phyloP scores from a whole-genome alignment of 2,888 invertebrate genomes.

The Lycophotia porphyrea region DNA sequence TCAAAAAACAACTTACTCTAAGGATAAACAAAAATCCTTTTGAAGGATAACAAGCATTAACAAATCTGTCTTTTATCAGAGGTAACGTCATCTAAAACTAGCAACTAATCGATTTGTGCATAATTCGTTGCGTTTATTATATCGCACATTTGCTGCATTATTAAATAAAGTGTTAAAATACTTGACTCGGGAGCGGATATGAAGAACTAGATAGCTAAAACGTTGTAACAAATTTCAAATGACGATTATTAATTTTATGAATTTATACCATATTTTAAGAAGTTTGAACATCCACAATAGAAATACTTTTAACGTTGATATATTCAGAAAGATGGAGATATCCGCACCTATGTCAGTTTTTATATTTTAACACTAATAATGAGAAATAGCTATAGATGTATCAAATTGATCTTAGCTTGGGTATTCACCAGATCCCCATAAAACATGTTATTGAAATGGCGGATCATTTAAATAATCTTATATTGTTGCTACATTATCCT shows the following conservation, averaged over 20 bases:
- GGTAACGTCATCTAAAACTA: constrained; percentile 82
- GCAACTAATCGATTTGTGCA: constrained; percentile 81
- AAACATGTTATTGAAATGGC: not conserved
- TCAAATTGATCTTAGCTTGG: constrained; percentile 66
- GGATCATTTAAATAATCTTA: not conserved
- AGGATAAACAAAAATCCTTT: constrained; percentile 85
- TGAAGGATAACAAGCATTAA: constrained; percentile 88
- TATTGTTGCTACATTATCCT: not conserved
- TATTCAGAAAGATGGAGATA: constrained; percentile 26
- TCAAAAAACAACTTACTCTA: constrained; percentile 83
- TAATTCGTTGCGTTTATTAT: constrained; percentile 80
- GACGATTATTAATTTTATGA: not conserved
- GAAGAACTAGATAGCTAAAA: constrained; percentile 19
- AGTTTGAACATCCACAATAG: constrained; percentile 19
- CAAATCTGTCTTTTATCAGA: constrained; percentile 86
- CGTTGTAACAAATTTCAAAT: constrained; percentile 14
- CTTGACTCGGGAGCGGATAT: constrained; percentile 43
- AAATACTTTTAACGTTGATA: constrained; percentile 22
- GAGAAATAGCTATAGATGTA: constrained; percentile 68
- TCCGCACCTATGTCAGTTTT: constrained; percentile 49
- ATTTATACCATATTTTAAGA: constrained; percentile 18
- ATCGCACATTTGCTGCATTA: constrained; percentile 72
- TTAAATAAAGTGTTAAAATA: constrained; percentile 40
- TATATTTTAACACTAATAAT: constrained; percentile 62
- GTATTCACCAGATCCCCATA: constrained; percentile 40